phyloP scores from a whole-genome alignment of 2,113 vertebrate species.

The Ciconia stormi region DNA sequence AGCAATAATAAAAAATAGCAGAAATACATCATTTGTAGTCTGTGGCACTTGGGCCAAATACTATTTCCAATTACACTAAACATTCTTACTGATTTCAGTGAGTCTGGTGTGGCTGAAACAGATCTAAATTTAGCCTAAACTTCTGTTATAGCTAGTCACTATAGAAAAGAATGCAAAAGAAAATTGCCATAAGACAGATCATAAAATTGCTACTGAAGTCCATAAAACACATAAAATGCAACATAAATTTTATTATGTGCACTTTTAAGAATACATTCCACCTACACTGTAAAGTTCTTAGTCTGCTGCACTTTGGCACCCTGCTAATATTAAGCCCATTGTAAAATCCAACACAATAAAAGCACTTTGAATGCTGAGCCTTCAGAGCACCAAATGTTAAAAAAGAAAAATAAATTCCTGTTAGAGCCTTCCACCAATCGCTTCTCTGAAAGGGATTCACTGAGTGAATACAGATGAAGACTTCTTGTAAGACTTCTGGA shows the following conservation, averaged over 20 bases:
- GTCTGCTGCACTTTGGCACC: slow-evolving; percentile 75
- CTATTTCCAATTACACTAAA: not conserved
- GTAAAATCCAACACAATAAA: slow-evolving; percentile 76
- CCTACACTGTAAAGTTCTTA: slow-evolving; percentile 73
- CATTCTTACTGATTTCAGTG: not conserved
- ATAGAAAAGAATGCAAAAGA: slow-evolving; percentile 45
- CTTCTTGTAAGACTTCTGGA: slow-evolving; percentile 59
- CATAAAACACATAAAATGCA: slow-evolving; percentile 50
- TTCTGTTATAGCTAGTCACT: not conserved
- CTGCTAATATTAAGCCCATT: slow-evolving; percentile 78
- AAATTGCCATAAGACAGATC: slow-evolving; percentile 45
- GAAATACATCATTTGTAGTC: slow-evolving; percentile 11
- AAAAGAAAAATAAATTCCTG: slow-evolving; percentile 75
- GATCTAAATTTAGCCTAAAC: slow-evolving; percentile 10
- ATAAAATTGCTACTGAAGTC: slow-evolving; percentile 55
- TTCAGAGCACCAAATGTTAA: slow-evolving; percentile 79
- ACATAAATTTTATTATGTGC: slow-evolving; percentile 49
- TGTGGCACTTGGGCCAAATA: not conserved
- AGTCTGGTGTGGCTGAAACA: not conserved
- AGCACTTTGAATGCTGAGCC: slow-evolving; percentile 76
- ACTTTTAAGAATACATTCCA: slow-evolving; percentile 68
- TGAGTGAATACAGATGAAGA: slow-evolving; percentile 72
- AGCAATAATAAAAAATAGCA: slow-evolving; percentile 44
- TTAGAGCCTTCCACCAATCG: slow-evolving; percentile 70
- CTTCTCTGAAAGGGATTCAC: slow-evolving; percentile 67